Evolutionary conservation across 2,888 invertebrate genomes (phyloP), one percentile per base, ranked within the genome.

Genomic region (Sicus ferrugineus): DNA sequence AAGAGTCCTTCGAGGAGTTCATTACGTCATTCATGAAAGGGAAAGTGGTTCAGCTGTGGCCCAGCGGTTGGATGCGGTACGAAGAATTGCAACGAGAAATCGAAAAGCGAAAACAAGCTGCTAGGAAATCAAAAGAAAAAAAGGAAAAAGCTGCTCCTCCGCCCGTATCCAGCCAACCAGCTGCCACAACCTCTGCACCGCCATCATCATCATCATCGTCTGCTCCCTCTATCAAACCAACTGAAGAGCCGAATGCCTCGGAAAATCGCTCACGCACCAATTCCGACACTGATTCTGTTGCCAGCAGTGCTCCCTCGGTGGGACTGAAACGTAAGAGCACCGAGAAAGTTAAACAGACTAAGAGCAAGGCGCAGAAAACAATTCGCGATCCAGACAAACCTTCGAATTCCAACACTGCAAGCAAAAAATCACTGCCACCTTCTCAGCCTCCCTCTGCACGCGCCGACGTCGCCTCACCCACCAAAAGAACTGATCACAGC

Each of bases 61-160:
- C 88, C 1, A 86, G 85, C 34, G 88, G 88, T 67, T 89, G 88
- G 88, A 88, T 89, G 86, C 86, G 81, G 6, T 77, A 77, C 59
- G 85, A 86, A 64, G 85, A 85, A 7, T 71, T 85, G 34, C 80
- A 82, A 70, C 81, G 80, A 19, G 85, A 85, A 73, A 80, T 85
- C 38, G 81, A 83, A 19, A 78, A 80, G 48, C 77, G 82, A 30
- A 85, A 84, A 74, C 69, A 69, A 23, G 75, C 76, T 3, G 75
- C 75, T 48, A 78, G 76, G 65, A 80, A 78, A 38, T 69, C 74
- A 0, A 81, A 82, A 69, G 81, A 80, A 16, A 82, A 78, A 66
- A 68, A 73, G 21, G 77, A 74, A 38, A 73, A 72, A 46, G 1
- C 34, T 9, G 16, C 9, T 6, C 65, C 59, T 23, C 63, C 30